Percentiles rank a stretch among this genome's conserved stretches.
Evolutionary conservation across 2,888 invertebrate genomes (phyloP).

Genomic region (Chymomyza amoena): DNA sequence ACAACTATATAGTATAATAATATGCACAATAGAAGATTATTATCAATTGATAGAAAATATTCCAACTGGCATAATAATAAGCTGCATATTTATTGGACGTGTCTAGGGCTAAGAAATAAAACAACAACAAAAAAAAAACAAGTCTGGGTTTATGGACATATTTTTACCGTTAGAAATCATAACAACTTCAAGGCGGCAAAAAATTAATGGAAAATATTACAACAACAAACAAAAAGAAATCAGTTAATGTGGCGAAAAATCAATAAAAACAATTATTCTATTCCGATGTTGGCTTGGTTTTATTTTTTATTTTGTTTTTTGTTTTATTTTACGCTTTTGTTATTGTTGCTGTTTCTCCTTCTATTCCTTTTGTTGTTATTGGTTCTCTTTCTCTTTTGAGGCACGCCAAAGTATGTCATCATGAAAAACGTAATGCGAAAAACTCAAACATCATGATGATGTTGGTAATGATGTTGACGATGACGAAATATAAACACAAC

Average conservation of each 20-base stretch:
- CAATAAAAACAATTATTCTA: slow-evolving; percentile 50
- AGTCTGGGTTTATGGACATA: too few species aligned
- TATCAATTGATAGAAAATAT: background rate
- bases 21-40: too few species aligned
- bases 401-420: slow-evolving; percentile 57
- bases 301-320: slow-evolving; percentile 6
- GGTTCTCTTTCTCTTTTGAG: slow-evolving; percentile 34
- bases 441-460: slow-evolving; percentile 6
- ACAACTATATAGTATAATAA: too few species aligned
- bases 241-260: slow-evolving; percentile 49
- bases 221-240: slow-evolving; percentile 15
- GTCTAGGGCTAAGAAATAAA: background rate
- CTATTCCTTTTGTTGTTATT: slow-evolving; percentile 25
- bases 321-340: slow-evolving; percentile 5
- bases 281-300: slow-evolving; percentile 17
- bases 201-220: background rate
- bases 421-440: slow-evolving; percentile 28
- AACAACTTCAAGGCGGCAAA: background rate
- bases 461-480: background rate
- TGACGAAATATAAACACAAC: slow-evolving; percentile 34
- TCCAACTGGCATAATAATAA: background rate
- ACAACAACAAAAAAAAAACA: too few species aligned
- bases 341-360: background rate
- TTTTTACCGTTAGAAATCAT: background rate
- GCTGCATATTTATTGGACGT: background rate